Conservation (phyloP, 2,797 vertebrate species). For the Hemitrygon akajei region DNA sequence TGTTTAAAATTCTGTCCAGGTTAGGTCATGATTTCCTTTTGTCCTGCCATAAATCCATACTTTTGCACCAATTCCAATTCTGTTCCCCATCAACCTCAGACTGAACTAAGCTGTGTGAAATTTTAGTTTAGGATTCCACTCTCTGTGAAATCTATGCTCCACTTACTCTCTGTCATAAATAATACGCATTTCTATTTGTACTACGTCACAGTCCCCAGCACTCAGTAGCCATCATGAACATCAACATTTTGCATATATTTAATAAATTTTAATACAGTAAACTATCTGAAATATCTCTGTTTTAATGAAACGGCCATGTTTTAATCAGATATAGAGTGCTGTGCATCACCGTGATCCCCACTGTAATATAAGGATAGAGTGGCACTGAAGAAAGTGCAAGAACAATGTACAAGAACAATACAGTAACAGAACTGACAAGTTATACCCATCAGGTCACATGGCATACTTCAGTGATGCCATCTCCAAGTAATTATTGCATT, state of each 20-base stretch:
- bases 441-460: too few relatives aligned
- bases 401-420: too few relatives aligned
- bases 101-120: background rate
- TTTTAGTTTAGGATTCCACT: background rate
- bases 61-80: background rate
- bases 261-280: background rate
- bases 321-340: too few relatives aligned
- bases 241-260: background rate
- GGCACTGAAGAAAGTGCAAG: too few relatives aligned
- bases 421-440: too few relatives aligned
- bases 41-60: background rate
- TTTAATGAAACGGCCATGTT: background rate
- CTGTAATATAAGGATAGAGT: too few relatives aligned
- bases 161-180: background rate
- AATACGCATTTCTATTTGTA: background rate
- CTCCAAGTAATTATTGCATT: too few relatives aligned
- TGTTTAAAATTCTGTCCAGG: background rate
- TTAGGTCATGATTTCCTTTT: background rate
- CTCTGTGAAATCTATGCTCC: background rate
- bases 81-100: background rate
- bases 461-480: too few relatives aligned
- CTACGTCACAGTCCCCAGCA: background rate
- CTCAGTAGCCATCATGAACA: background rate
- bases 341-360: too few relatives aligned
- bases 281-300: background rate